phyloP scores from a whole-genome alignment of 2,888 invertebrate genomes.

The Agrotis exclamationis region DNA sequence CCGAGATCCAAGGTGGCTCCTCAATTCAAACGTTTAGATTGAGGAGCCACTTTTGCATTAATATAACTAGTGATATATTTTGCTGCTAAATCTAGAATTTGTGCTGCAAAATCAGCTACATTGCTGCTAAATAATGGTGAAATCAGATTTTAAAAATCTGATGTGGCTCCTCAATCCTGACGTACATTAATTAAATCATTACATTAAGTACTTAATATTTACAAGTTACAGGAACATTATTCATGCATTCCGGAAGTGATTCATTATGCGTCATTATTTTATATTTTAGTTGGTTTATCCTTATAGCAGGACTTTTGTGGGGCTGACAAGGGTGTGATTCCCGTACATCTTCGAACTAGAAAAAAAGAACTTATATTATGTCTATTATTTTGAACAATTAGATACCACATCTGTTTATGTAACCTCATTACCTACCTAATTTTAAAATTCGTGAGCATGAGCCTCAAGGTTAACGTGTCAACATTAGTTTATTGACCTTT shows the following conservation, averaged over 20 bases:
- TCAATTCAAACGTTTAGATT: no score
- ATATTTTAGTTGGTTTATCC: background rate
- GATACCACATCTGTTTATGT: background rate
- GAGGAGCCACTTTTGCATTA: no score
- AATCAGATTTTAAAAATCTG: no score
- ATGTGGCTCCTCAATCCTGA: no score
- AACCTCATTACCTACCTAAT: slow-evolving; percentile 1
- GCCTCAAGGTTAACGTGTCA: slow-evolving; percentile 29
- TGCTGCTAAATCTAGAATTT: no score
- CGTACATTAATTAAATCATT: slow-evolving; percentile 25
- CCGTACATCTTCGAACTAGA: background rate
- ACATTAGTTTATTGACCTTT: slow-evolving; percentile 36
- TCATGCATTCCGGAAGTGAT: slow-evolving; percentile 37
- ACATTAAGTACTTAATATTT: slow-evolving; percentile 53
- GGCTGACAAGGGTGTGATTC: background rate
- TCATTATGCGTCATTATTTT: slow-evolving; percentile 35
- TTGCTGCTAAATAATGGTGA: no score
- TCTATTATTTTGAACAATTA: background rate
- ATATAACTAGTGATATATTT: no score
- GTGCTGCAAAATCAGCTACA: no score
- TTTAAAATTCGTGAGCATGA: background rate
- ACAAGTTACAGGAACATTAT: slow-evolving; percentile 64
- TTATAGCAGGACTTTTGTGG: background rate
- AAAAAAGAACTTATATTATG: background rate
- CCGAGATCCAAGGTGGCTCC: no score